Percentiles rank a stretch among this genome's conserved stretches.
Conservation (phyloP, 2,888 invertebrate genomes). For the Hyles lineata region DNA sequence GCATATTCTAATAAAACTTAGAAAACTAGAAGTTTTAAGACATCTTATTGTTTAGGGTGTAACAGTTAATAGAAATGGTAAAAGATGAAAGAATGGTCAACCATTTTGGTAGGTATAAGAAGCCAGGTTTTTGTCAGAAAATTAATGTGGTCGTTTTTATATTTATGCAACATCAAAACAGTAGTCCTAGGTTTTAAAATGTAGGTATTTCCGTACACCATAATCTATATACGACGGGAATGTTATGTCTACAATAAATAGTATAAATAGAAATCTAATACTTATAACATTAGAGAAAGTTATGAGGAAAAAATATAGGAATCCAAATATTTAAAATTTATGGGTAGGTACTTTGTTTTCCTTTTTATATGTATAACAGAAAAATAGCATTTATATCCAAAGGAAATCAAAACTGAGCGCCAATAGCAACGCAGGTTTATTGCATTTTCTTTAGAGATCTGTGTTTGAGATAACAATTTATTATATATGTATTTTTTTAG, state of each 20-base stretch:
- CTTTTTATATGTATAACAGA: neutral
- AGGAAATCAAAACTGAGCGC: neutral
- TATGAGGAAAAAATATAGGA: neutral
- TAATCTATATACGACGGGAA: constrained; percentile 1
- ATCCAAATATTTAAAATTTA: neutral
- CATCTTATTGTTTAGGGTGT: constrained; percentile 10
- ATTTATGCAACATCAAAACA: neutral
- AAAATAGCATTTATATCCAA: neutral
- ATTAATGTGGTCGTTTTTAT: neutral
- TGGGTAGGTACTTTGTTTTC: neutral
- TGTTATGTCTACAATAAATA: constrained; percentile 17
- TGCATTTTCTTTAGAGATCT: too few species aligned
- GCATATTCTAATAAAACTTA: constrained; percentile 41
- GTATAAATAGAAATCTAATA: constrained; percentile 7
- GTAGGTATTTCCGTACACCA: neutral
- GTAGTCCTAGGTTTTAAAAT: neutral
- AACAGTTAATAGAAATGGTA: constrained; percentile 11
- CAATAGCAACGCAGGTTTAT: neutral
- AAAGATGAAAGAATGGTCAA: constrained; percentile 1
- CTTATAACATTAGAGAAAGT: neutral
- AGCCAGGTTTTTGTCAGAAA: neutral
- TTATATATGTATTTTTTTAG: neutral
- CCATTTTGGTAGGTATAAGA: neutral
- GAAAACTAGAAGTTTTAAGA: constrained; percentile 39
- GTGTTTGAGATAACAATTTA: too few species aligned